phyloP scores from a whole-genome alignment of 2,113 vertebrate genomes.

The Sapayoa aenigma region DNA sequence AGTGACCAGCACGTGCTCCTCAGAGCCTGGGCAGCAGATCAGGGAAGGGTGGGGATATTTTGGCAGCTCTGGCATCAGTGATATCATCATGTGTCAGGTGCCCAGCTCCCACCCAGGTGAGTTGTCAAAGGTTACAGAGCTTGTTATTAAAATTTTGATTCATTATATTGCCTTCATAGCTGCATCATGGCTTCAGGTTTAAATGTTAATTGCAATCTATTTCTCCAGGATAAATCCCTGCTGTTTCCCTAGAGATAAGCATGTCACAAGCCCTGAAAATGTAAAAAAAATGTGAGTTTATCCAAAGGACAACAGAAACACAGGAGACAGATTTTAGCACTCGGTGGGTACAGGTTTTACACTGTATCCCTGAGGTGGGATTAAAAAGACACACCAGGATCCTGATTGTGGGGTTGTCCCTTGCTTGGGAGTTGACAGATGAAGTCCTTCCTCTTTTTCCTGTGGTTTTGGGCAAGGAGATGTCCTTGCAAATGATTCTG shows the following conservation, averaged over 20 bases:
- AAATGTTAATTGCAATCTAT: conserved; percentile 48
- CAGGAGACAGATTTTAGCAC: background rate
- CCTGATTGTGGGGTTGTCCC: accelerated
- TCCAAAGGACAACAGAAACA: background rate
- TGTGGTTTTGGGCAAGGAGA: background rate
- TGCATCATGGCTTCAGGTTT: background rate
- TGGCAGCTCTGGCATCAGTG: background rate
- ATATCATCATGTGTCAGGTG: background rate
- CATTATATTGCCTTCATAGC: background rate
- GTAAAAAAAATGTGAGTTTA: background rate
- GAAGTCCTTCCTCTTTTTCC: background rate
- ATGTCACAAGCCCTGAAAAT: background rate
- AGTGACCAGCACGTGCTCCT: background rate
- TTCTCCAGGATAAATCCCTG: background rate
- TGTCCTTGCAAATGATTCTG: background rate
- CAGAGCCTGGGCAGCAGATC: accelerated
- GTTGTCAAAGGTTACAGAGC: background rate
- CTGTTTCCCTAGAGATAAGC: conserved; percentile 39
- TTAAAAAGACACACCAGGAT: background rate
- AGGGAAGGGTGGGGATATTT: background rate
- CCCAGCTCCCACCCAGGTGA: background rate
- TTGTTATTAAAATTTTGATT: conserved; percentile 34
- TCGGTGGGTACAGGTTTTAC: background rate
- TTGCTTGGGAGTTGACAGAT: background rate
- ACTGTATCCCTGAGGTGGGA: background rate